A percentile compares a stretch with the other conserved stretches of the same genome.
These are phyloP conservation scores for Emydura subglobosa DNA, from an alignment of 2,113 vertebrate species.

Conservation along the genomic window DNA sequence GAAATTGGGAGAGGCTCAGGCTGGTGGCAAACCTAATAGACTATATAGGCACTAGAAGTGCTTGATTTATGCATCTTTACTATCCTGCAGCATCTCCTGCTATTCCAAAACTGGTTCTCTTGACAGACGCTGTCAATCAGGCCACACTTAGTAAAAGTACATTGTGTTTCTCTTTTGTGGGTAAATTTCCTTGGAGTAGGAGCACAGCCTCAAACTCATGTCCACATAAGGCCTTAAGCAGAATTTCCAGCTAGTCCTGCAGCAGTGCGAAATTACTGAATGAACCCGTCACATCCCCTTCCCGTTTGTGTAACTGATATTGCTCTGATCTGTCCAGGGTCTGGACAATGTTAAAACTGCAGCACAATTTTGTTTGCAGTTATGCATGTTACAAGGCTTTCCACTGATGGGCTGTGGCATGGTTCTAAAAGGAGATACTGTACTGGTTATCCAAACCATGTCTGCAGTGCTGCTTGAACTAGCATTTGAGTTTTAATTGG, in stretches of 20 bases:
- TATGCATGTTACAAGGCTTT: not conserved
- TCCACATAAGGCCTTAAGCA: not conserved
- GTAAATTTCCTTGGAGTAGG: not conserved
- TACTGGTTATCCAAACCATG: not conserved
- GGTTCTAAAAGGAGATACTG: not conserved
- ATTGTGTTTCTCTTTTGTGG: fast-evolving
- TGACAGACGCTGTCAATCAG: not conserved
- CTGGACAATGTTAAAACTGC: not conserved
- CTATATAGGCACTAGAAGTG: not conserved
- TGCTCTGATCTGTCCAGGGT: not conserved
- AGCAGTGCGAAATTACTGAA: not conserved
- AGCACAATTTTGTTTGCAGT: not conserved
- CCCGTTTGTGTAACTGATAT: not conserved
- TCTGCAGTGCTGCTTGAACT: not conserved
- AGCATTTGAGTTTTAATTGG: not conserved
- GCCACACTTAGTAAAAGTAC: not conserved
- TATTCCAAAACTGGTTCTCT: not conserved
- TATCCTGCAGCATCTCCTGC: not conserved
- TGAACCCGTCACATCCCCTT: not conserved
- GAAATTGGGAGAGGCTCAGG: not conserved
- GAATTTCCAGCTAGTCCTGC: not conserved
- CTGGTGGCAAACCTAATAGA: fast-evolving
- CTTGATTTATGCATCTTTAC: not conserved
- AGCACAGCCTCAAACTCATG: not conserved
- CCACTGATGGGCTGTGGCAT: not conserved